Base-by-base conservation (phyloP, 2,888 invertebrate species). In the Phania funesta region DNA sequence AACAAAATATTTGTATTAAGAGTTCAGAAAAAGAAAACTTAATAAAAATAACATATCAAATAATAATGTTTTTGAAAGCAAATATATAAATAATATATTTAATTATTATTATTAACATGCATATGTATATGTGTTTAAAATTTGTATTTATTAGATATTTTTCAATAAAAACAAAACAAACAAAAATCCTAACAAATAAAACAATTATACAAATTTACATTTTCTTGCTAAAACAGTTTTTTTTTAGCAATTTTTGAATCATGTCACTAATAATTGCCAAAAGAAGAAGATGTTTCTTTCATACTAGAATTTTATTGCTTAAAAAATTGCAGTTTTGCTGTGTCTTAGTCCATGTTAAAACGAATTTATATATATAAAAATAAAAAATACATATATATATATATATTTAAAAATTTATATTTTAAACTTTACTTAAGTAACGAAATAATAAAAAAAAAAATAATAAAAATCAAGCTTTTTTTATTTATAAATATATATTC, bases 281-380 rank as follows among this genome's bases (percentile, higher is more conserved):
- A 52, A 67, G 4, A 41, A 64, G 64, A 62, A 73, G 0, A 20
- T 38, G 58, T 60, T 70, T 75, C 50, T 70, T 75, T 83, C 38
- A 38, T 44, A 79, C 75, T 83, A 83, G 75, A 74, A 64, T 77
- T 82, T 82, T 70, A 77, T 74, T 78, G 81, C 77, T 82, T 78
- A 70, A 77, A 78, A 82, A 60, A 80, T 56, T 80, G 87, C 87
- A 86, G 87, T 89, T 89, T 90, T 89, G 89, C 89, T 90, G 90
- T 90, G 90, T 90, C 90, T 90, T 90, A 90, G 90, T 90, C 90
- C 90, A 90, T 90, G 90, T 90, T 89, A 89, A 90, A 90, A 90
- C 90, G 90, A 90, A 90, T 90, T 77, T 80, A 76, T 77, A 83
- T 56, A 71, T 77, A 80, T 58, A 77, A 73, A 64, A 38, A 60